Conservation (phyloP, 2,113 vertebrate genomes). For the Scomber scombrus region DNA sequence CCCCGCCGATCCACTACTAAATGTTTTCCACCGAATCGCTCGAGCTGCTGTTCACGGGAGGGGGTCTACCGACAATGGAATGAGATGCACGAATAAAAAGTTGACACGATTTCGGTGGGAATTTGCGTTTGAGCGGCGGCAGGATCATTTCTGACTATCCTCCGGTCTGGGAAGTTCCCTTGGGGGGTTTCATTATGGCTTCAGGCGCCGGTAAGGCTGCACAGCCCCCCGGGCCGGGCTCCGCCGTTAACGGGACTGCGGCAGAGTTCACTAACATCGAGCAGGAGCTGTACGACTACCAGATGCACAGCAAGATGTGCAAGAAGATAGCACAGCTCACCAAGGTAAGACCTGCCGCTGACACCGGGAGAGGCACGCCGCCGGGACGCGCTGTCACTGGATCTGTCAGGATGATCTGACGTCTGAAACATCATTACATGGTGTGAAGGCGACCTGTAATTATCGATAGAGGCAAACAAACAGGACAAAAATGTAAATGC, state of each 20-base stretch:
- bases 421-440: constrained; percentile 14
- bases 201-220: constrained; percentile 88
- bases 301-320: constrained; percentile 96
- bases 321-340: constrained; percentile 99
- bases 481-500: background rate
- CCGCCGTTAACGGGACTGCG: constrained; percentile 85
- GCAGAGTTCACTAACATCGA: constrained; percentile 82
- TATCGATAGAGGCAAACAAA: background rate
- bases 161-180: constrained; percentile 72
- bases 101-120: constrained; percentile 63
- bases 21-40: constrained; percentile 69
- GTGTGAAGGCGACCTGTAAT: background rate
- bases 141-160: constrained; percentile 66
- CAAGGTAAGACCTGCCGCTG: constrained; percentile 87
- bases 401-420: constrained; percentile 38
- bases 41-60: constrained; percentile 59
- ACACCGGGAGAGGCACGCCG: constrained; percentile 39
- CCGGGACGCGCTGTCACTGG: constrained; percentile 38
- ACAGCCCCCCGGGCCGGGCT: constrained; percentile 81
- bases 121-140: constrained; percentile 62
- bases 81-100: constrained; percentile 69
- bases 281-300: constrained; percentile 85
- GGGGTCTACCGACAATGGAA: constrained; percentile 56
- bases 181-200: constrained; percentile 83
- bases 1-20: constrained; percentile 70